phyloP scores from a whole-genome alignment of 2,888 invertebrate genomes.

The Drosophila maculinotata region DNA sequence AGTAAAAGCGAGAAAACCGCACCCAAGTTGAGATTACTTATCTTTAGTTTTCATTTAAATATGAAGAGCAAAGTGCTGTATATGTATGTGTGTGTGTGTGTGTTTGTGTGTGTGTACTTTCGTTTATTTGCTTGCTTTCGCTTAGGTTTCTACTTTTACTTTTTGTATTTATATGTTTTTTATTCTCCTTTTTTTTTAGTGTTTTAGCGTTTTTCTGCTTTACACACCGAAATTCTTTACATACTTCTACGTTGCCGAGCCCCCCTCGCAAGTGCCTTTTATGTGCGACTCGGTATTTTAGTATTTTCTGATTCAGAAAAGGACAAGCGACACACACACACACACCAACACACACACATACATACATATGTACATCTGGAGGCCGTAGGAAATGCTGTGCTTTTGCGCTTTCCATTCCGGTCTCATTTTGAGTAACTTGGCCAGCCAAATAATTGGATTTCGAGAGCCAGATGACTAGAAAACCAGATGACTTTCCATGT shows the following conservation, averaged over 20 bases:
- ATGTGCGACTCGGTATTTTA: constrained; percentile 53
- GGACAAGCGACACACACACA: constrained; percentile 22
- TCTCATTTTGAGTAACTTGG: constrained; percentile 58
- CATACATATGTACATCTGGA: not conserved
- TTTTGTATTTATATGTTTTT: constrained; percentile 16
- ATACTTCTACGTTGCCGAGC: constrained; percentile 42
- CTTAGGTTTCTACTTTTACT: constrained; percentile 54
- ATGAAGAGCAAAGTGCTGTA: constrained; percentile 63
- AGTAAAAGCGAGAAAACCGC: constrained; percentile 56
- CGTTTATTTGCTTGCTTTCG: constrained; percentile 55
- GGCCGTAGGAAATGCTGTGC: constrained; percentile 17
- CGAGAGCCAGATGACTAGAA: constrained; percentile 45
- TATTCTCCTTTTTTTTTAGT: constrained; percentile 26
- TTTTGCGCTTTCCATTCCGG: constrained; percentile 58
- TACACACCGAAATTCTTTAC: constrained; percentile 43
- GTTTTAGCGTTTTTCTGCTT: constrained; percentile 41
- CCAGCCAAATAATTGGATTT: constrained; percentile 73
- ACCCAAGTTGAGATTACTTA: constrained; percentile 75
- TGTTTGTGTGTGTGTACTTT: constrained; percentile 45
- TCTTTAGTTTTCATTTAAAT: constrained; percentile 79
- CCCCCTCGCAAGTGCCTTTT: too few species aligned
- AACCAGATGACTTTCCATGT: constrained; percentile 39
- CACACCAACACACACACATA: constrained; percentile 9
- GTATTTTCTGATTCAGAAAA: constrained; percentile 58
- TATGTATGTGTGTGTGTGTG: constrained; percentile 17